Evolutionary conservation across 2,797 vertebrate genomes (phyloP), one percentile per base, ranked within the genome.

Genomic region (Catostomus latipinnis): DNA sequence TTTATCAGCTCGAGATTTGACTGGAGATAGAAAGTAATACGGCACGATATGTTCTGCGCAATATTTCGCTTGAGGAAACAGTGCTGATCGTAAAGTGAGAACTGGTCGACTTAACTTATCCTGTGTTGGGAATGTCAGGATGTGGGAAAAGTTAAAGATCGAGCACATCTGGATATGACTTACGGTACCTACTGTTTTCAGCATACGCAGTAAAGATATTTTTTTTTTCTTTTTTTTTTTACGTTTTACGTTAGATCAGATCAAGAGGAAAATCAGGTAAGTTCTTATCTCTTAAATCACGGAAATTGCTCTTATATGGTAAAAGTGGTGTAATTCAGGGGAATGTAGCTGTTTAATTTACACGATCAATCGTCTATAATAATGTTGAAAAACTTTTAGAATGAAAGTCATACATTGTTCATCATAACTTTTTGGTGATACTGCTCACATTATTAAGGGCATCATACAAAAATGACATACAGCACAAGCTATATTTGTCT

Each of bases 1-100:
- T 90, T 91, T 88, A 93, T 94, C 93, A 88, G 87, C 65, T 73
- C 45, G 81, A 91, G 92, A 94, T 93, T 86, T 85, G 81, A 85
- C 74, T 82, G 18, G 46, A 92, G 93, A 93, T 75, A 5, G 61
- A 46, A 54, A 49, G 34, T 4, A 34, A 34, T 34, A 34, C 34
- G 4, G 34, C 34, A 34, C 2, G 34, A 3, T 34, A 34, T 34
- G 4, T 34, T 34, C 34, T 34, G 34, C 34, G 34, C 34, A 34
- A 34, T 34, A 34, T 34, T 34, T 34, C 34, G 34, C 34, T 34
- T 1, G 48, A 56, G 54, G 49, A 74, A 57, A 56, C 6, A 61
- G 14, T 6, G 34, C 69, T 5, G 11, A n/a, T 56, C 1, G 73
- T 48, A 16, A 53, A 49, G 34, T 49, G 53, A 11, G 16, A 53